These are phyloP conservation scores for Bothrops jararaca DNA, from an alignment of 2,113 vertebrate genomes.

Conservation along the genomic window DNA sequence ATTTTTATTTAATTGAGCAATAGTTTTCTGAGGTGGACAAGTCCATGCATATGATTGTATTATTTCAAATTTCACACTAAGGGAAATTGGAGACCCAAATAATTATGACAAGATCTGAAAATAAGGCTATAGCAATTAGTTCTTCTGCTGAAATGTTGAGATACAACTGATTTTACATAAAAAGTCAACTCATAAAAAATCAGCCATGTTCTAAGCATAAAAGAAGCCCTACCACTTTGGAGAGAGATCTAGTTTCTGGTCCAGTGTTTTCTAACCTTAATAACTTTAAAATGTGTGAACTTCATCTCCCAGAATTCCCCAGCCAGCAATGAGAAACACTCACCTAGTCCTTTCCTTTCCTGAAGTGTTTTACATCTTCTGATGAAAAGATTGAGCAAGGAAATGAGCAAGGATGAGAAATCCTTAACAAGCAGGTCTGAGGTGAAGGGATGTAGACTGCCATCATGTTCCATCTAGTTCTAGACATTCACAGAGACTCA, in stretches of 20 bases:
- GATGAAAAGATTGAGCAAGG: slow-evolving; percentile 48
- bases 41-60: background rate
- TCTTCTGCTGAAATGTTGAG: background rate
- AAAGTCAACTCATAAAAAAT: background rate
- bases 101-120: background rate
- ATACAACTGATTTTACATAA: background rate
- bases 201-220: background rate
- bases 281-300: background rate
- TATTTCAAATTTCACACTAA: background rate
- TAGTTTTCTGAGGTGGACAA: background rate
- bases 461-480: slow-evolving; percentile 67
- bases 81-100: background rate
- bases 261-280: background rate
- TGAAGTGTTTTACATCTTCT: slow-evolving; percentile 40
- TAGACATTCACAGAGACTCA: slow-evolving; percentile 67
- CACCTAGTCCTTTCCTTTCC: background rate
- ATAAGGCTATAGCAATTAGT: background rate
- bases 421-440: slow-evolving; percentile 58
- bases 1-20: background rate
- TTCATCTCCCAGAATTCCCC: background rate
- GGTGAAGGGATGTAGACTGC: slow-evolving; percentile 68
- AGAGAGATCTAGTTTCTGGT: no score
- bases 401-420: slow-evolving; percentile 57
- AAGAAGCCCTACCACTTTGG: background rate
- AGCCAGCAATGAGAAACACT: background rate